phyloP scores from a whole-genome alignment of 2,888 invertebrate species.

The Diarsia dahlii region DNA sequence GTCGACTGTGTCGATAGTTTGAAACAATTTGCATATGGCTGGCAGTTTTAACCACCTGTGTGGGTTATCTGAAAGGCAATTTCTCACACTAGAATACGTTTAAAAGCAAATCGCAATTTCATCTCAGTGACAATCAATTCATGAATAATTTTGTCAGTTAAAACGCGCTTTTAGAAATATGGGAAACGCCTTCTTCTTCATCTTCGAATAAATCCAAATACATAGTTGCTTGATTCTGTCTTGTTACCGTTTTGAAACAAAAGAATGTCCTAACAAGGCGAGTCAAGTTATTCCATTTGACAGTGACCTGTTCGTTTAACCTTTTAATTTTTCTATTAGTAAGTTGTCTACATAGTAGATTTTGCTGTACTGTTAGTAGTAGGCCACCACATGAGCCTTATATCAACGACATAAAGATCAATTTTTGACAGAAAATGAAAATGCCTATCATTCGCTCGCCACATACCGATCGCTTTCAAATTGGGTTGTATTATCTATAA shows the following conservation, averaged over 20 bases:
- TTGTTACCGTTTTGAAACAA: slow-evolving; percentile 3
- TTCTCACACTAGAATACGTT: not conserved
- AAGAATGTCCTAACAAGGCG: slow-evolving; percentile 32
- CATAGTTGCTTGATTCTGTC: not conserved
- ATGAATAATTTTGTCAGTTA: not conserved
- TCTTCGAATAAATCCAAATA: not conserved
- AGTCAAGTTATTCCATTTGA: slow-evolving; percentile 16
- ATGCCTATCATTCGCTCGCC: not conserved
- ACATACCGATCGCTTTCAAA: not conserved
- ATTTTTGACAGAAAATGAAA: not conserved
- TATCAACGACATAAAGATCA: not conserved
- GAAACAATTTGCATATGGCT: not conserved
- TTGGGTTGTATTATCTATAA: not conserved
- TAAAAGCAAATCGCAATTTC: not conserved
- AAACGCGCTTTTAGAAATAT: not conserved
- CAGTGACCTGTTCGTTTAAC: slow-evolving; percentile 27
- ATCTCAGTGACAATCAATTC: not conserved
- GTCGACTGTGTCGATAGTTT: not conserved
- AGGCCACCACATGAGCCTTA: not conserved
- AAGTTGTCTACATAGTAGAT: slow-evolving; percentile 5
- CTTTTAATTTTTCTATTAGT: slow-evolving; percentile 41
- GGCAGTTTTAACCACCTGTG: not conserved
- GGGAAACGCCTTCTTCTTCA: not conserved
- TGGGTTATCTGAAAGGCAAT: not conserved
- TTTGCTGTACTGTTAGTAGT: too few species aligned